These are phyloP conservation scores for Glaucomys volans DNA, from an alignment of 2,113 vertebrate species.

Conservation along the genomic window DNA sequence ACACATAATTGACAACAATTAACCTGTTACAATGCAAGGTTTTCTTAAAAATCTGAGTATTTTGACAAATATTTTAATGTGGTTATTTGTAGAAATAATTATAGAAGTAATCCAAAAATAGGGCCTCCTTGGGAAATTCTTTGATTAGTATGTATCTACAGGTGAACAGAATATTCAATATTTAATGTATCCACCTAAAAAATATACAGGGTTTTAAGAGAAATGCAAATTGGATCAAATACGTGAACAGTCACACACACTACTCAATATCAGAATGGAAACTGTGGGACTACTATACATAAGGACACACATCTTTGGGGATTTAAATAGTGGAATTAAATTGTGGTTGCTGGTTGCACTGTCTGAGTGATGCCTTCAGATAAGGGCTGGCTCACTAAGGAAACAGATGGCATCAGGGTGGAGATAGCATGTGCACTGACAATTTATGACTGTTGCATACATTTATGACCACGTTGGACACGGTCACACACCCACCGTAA, in stretches of 20 bases:
- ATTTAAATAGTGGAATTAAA: not conserved
- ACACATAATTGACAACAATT: not conserved
- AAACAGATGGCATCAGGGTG: not conserved
- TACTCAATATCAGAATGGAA: not conserved
- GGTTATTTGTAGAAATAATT: not conserved
- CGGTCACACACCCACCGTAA: no score
- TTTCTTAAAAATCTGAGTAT: slow-evolving; percentile 47
- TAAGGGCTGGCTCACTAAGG: not conserved
- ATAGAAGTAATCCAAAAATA: not conserved
- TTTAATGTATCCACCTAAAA: not conserved
- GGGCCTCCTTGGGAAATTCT: slow-evolving; percentile 42
- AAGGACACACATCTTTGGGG: not conserved
- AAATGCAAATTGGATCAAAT: not conserved
- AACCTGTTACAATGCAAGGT: slow-evolving; percentile 7
- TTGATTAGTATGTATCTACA: not conserved
- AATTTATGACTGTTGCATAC: no score
- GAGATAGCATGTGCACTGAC: accelerated
- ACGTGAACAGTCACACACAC: not conserved
- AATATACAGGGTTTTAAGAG: not conserved
- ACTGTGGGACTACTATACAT: not conserved
- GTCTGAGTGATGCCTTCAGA: no score
- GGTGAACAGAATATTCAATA: slow-evolving; percentile 19
- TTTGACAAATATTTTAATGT: slow-evolving; percentile 68
- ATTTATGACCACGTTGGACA: not conserved
- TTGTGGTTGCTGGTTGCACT: not conserved